Evolutionary conservation across 2,797 vertebrate species (phyloP).

Genomic region (Enteromius argenteus): DNA sequence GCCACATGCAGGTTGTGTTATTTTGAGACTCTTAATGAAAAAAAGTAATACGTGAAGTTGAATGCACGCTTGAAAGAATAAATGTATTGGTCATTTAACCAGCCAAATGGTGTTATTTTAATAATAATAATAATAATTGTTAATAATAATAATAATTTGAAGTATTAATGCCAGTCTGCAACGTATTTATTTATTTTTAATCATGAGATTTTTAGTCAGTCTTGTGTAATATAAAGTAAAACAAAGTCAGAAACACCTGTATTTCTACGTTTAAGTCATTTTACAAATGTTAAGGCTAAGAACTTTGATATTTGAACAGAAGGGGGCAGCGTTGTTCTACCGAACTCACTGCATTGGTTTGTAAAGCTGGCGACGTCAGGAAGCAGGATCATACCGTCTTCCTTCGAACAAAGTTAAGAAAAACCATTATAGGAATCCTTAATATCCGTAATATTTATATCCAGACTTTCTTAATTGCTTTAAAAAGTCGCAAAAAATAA

Average conservation of each 20-base stretch:
- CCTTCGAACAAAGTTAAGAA: conserved; percentile 14
- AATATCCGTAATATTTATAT: conserved; percentile 8
- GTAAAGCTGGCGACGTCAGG: not conserved
- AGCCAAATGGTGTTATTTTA: not conserved
- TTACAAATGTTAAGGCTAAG: not conserved
- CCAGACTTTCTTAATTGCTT: not conserved
- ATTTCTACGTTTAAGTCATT: not conserved
- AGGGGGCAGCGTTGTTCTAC: conserved; percentile 84
- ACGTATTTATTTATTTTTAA: not conserved
- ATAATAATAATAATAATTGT: too few species aligned
- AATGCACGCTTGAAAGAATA: not conserved
- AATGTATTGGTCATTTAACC: not conserved
- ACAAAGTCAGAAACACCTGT: not conserved
- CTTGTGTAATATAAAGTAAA: not conserved
- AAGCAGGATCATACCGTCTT: not conserved
- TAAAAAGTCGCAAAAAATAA: not conserved
- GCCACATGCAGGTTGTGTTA: not conserved
- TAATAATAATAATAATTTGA: not conserved
- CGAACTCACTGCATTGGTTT: not conserved
- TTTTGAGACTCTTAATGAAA: not conserved
- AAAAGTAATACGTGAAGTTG: not conserved
- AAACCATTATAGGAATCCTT: not conserved
- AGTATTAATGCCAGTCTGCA: not conserved
- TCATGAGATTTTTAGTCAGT: not conserved
- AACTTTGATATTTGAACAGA: conserved; percentile 68